Conservation (phyloP, 1,140 invertebrate species). For the Akabosia matsudoensis region DNA sequence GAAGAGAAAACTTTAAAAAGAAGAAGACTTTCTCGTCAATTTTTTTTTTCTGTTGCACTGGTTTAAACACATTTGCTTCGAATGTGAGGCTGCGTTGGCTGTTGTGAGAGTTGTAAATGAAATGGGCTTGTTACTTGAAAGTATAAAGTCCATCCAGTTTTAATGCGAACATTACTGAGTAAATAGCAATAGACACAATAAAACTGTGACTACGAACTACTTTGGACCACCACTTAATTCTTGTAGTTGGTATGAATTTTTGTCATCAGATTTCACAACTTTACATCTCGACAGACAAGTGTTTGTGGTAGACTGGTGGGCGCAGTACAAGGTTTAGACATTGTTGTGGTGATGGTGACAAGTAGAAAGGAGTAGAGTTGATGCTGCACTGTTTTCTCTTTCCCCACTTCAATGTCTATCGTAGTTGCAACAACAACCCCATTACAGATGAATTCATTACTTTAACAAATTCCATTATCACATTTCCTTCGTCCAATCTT, state of each 20-base stretch:
- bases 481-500: neutral
- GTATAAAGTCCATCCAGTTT: no score
- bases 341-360: constrained; percentile 1
- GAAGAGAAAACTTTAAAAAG: neutral
- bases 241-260: neutral
- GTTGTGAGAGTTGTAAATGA: no score
- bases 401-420: neutral
- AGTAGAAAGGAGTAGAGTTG: neutral
- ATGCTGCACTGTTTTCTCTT: neutral
- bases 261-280: neutral
- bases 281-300: neutral
- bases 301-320: constrained; percentile 5
- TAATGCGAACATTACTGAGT: no score
- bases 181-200: no score
- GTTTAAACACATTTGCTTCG: no score
- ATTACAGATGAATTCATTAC: neutral
- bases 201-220: no score
- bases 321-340: neutral
- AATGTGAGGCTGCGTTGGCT: no score
- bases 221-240: neutral
- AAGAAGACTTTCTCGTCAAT: neutral
- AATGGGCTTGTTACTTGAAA: no score
- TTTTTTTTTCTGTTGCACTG: no score
- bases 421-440: neutral
- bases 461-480: neutral